phyloP scores from a whole-genome alignment of 2,888 invertebrate genomes.

The Drosophila kokeensis region DNA sequence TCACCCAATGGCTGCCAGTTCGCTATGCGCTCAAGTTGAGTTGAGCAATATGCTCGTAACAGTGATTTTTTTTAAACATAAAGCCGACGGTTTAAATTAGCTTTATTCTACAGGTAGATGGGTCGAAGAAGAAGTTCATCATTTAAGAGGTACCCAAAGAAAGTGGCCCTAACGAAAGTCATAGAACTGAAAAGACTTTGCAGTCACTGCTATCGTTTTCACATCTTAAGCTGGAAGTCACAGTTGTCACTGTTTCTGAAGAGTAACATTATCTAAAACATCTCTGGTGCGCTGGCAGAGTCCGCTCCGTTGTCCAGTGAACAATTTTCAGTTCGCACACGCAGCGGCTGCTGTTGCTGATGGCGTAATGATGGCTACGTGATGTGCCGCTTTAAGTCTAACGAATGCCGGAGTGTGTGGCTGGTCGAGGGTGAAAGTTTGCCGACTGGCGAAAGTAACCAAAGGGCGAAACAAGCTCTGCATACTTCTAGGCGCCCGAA shows the following conservation, averaged over 20 bases:
- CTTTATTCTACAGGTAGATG: not conserved
- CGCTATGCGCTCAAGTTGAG: not conserved
- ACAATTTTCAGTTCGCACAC: slow-evolving; percentile 30
- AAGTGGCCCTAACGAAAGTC: not conserved
- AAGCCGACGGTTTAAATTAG: not conserved
- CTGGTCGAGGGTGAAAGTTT: slow-evolving; percentile 66
- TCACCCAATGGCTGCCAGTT: slow-evolving; percentile 21
- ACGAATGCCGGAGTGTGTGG: slow-evolving; percentile 40
- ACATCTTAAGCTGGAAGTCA: too few relatives aligned
- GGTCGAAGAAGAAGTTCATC: not conserved
- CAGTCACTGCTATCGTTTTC: not conserved
- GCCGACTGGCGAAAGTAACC: slow-evolving; percentile 69
- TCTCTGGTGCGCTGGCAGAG: slow-evolving; percentile 16
- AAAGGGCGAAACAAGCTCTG: slow-evolving; percentile 56
- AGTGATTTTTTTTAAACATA: not conserved
- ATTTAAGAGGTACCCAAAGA: not conserved
- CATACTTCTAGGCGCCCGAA: slow-evolving; percentile 58
- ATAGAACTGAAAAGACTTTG: not conserved
- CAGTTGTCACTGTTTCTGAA: not conserved
- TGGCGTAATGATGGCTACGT: slow-evolving; percentile 81
- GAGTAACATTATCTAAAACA: not conserved
- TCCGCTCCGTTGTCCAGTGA: not conserved
- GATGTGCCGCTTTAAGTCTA: slow-evolving; percentile 61
- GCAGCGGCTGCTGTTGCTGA: slow-evolving; percentile 56
- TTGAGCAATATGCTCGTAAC: not conserved